Evolutionary conservation across 2,888 invertebrate genomes (phyloP).

Genomic region (Agrochola litura): DNA sequence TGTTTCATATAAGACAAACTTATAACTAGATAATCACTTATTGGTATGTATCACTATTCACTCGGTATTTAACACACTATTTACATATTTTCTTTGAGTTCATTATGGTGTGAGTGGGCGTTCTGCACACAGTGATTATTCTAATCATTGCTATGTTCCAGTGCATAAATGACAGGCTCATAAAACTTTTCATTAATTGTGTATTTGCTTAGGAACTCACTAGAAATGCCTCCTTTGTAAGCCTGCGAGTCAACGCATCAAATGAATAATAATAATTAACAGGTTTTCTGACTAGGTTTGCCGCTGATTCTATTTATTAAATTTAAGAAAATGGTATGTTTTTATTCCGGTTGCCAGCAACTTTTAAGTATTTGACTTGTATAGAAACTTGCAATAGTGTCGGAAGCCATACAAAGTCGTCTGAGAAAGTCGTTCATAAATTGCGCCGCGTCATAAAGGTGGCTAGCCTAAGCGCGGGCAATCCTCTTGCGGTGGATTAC

Average conservation of each 20-base stretch:
- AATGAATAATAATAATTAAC: neutral
- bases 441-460: conserved; percentile 37
- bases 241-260: neutral
- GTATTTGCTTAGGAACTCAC: neutral
- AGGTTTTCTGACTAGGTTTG: neutral
- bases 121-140: too few species aligned
- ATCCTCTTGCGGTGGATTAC: conserved; percentile 59
- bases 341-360: neutral
- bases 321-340: neutral
- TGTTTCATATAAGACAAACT: too few species aligned
- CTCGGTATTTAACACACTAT: too few species aligned
- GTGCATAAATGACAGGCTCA: neutral
- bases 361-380: neutral
- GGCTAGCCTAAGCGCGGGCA: conserved; percentile 36
- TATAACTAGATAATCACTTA: too few species aligned
- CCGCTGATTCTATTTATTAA: neutral
- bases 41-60: too few species aligned
- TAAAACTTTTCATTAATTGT: neutral
- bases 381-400: neutral
- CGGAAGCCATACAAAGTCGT: conserved; percentile 3
- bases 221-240: neutral
- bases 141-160: neutral
- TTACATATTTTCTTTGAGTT: too few species aligned
- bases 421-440: conserved; percentile 25
- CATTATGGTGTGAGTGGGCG: too few species aligned